Evolutionary conservation across 2,113 vertebrate species (phyloP), one percentile per base, ranked within the genome.

Genomic region (Prinia subflava): DNA sequence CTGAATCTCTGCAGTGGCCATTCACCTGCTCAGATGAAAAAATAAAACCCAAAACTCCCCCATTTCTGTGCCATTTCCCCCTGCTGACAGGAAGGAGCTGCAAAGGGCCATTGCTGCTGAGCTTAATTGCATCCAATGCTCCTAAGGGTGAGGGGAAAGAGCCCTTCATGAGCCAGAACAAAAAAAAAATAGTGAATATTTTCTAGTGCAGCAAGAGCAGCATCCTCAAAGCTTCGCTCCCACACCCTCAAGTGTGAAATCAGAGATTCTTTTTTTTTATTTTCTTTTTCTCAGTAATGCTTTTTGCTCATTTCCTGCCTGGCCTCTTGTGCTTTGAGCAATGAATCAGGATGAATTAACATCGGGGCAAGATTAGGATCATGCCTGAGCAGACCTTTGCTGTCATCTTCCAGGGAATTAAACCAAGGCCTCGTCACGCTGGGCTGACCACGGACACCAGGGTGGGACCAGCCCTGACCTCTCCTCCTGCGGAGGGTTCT

Each of bases 301-400:
- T 62, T 75, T 94, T 68, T 92, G 70, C 53, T 91, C 92, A 87
- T 93, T 94, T 96, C 92, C 87, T 96, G 90, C 73, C 81, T 27
- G 62, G 77, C 74, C 88, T 84, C 53, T 28, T 13, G 33, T 20
- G 49, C 85, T 56, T 39, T 7, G 5, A 84, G 46, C 77, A 63
- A 82, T 87, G 87, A 87, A 89, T 89, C 77, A 78, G 73, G 81
- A 81, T 84, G 81, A 63, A 90, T 93, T 92, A 89, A 56, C 47
- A 57, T 30, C 74, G 47, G 2, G 35, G 80, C 52, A 24, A 82
- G 87, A 85, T 82, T 15, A 87, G 69, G 67, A 60, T 71, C 52
- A 4, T 6, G 62, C 71, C 53, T n/a, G 60, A 49, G 27, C 30
- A 75, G 57, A 53, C 39, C 50, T 79, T 74, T 50, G 63, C 71